Conservation (phyloP, 2,113 vertebrate species). For the Nestor notabilis region DNA sequence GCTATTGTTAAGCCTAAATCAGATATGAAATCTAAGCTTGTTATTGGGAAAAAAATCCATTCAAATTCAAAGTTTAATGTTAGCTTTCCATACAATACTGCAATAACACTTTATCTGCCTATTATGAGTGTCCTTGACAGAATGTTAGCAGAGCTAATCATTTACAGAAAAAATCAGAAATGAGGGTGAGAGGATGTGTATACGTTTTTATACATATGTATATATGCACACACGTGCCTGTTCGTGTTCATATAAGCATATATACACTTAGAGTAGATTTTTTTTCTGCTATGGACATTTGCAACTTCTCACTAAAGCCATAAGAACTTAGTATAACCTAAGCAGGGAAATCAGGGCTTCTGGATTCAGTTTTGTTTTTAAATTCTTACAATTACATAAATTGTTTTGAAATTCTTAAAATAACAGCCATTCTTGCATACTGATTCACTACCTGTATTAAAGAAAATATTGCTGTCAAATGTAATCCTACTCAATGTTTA, state of each 20-base stretch:
- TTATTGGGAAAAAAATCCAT: slow-evolving; percentile 5
- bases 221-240: accelerated
- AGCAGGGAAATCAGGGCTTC: background rate
- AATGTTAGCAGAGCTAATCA: background rate
- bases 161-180: background rate
- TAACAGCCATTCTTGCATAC: background rate
- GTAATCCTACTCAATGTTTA: background rate
- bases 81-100: slow-evolving; percentile 18
- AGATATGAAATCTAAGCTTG: slow-evolving; percentile 57
- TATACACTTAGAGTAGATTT: background rate
- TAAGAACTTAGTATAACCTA: background rate
- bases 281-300: background rate
- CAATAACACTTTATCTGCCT: slow-evolving; percentile 24
- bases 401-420: background rate
- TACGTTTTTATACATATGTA: background rate
- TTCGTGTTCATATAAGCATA: background rate
- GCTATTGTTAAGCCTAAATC: slow-evolving; percentile 27
- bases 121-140: slow-evolving; percentile 32
- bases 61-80: slow-evolving; percentile 42
- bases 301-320: background rate
- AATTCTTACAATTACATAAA: background rate
- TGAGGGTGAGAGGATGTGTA: background rate
- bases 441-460: background rate
- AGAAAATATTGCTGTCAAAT: background rate
- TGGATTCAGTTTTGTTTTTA: background rate